A percentile compares a stretch with the other conserved stretches of the same genome.
Conservation (phyloP, 2,888 invertebrate species). For the Lottia scabra region DNA sequence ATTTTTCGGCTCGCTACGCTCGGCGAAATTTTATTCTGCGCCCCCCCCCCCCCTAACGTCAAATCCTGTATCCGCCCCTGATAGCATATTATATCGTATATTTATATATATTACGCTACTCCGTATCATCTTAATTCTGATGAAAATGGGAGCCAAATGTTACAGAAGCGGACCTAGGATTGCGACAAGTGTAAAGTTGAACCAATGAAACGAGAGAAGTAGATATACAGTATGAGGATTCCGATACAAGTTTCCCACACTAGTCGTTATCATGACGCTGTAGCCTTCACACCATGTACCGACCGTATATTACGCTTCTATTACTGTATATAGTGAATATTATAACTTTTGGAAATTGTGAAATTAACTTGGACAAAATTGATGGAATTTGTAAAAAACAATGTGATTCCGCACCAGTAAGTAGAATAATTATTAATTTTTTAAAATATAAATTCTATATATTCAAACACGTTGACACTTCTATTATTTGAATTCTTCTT, state of each 20-base stretch:
- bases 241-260: background rate
- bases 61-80: no score
- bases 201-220: no score
- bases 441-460: background rate
- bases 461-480: no score
- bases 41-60: no score
- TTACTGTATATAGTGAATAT: constrained; percentile 18
- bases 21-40: no score
- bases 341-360: constrained; percentile 23
- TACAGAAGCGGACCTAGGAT: no score
- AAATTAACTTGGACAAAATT: constrained; percentile 26
- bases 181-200: no score
- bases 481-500: background rate
- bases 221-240: background rate
- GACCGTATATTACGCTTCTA: background rate
- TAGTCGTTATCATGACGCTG: constrained; percentile 1
- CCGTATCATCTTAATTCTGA: no score
- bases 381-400: constrained; percentile 21
- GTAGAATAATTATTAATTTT: constrained; percentile 12
- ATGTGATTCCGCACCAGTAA: constrained; percentile 29
- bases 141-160: no score
- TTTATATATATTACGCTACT: no score
- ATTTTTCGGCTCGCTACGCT: no score
- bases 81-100: no score
- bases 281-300: background rate